Base-by-base conservation (phyloP, 1,140 invertebrate genomes). In the Harpegnathos saltator region DNA sequence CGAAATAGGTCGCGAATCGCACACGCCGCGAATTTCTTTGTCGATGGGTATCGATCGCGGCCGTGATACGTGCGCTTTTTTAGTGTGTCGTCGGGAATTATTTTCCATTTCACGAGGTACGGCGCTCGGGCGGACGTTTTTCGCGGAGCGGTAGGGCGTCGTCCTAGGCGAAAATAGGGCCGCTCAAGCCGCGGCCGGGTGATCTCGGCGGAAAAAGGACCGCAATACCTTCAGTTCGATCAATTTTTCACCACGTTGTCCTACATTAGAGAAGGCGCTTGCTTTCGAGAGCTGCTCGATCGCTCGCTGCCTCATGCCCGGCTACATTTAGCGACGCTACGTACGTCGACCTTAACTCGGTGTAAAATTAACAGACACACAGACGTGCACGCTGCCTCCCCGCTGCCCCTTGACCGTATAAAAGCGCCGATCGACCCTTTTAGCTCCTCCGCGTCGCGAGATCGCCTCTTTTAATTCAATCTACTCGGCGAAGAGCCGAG, bases 31-130 rank as follows among this genome's bases (percentile, higher is more conserved):
- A 80, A 80, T 80, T 80, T 80, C 75, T 80, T 80, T 71, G 52
- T 80, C 75, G 65, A 69, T 80, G 65, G 3, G 75, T 80, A 80
- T 80, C 75, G 75, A 80, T 80, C 65, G 65, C 44, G 33, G 65
- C 54, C 33, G 52, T 24, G 52, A 29, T 58, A 80, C 69, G 22
- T 52, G 24, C 48, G 66, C 29, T 80, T 80, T 80, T 71, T 71
- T 71, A 80, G 63, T 71, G 59, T 80, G 52, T 80, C 65, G 75
- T 56, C 52, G 22, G 33, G 75, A 80, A 80, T 80, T 80, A 71
- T 80, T 80, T 71, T 80, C 62, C 26, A 66, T 66, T 66, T 80
- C 38, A 24, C 33, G 65, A 58, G 33, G 7, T 33, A 24, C 48
- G n/a, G 19, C n/a, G n/a, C 22, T 69, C 33, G 17, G 22, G 4